phyloP scores from a whole-genome alignment of 2,888 invertebrate genomes.

The Harpalus rubripes region DNA sequence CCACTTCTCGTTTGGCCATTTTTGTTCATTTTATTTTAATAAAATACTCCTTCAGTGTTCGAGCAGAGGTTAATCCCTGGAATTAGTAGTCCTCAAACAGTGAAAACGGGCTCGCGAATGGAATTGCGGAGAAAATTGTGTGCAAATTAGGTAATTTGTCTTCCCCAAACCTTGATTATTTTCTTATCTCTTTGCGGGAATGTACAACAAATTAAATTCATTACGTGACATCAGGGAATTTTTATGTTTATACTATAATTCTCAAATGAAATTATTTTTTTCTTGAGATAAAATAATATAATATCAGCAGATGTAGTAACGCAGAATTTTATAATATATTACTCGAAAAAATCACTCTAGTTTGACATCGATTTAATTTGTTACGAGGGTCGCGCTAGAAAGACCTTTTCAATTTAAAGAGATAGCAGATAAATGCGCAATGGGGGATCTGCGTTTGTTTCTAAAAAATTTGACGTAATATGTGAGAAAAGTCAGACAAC shows the following conservation, averaged over 20 bases:
- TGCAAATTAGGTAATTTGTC: constrained; percentile 52
- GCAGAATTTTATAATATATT: background rate
- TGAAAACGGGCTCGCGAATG: constrained; percentile 19
- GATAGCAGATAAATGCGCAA: too few species aligned
- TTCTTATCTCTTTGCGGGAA: constrained; percentile 25
- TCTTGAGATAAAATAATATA: background rate
- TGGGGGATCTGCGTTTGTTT: too few species aligned
- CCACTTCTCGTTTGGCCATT: constrained; percentile 25
- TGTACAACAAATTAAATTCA: constrained; percentile 48
- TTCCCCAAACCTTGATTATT: constrained; percentile 47
- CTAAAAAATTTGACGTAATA: too few species aligned
- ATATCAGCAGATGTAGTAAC: too few species aligned
- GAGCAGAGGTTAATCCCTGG: constrained; percentile 29
- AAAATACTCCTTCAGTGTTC: constrained; percentile 32
- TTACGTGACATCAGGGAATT: constrained; percentile 9
- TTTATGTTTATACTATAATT: background rate
- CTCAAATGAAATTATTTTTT: background rate
- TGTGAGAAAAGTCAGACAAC: too few species aligned
- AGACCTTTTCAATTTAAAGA: too few species aligned
- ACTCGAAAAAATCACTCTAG: background rate
- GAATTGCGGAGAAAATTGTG: constrained; percentile 48
- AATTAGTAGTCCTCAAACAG: background rate
- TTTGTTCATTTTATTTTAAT: constrained; percentile 55
- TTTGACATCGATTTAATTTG: too few species aligned
- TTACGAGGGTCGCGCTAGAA: too few species aligned